Conservation (phyloP, 2,113 vertebrate species). For the Lutjanus erythropterus region DNA sequence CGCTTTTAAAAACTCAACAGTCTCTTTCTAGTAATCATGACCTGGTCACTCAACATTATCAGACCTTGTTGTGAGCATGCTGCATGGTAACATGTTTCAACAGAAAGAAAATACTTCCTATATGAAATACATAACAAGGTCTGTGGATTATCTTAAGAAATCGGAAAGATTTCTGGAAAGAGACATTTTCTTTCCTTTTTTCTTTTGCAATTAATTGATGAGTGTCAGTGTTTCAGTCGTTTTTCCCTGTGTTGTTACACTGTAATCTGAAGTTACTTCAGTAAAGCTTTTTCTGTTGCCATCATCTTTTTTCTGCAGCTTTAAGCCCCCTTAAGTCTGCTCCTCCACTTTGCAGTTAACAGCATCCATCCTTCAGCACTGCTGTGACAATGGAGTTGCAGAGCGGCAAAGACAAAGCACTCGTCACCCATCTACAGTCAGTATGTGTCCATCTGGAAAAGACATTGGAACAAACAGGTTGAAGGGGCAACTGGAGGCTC, state of each 20-base stretch:
- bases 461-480: constrained; percentile 71
- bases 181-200: too few relatives aligned
- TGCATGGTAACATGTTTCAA: too few relatives aligned
- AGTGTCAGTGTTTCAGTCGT: constrained; percentile 3
- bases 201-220: constrained; percentile 10
- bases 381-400: constrained; percentile 58
- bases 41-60: too few relatives aligned
- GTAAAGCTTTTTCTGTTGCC: constrained; percentile 22
- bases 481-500: constrained; percentile 65
- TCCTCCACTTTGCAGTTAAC: constrained; percentile 45
- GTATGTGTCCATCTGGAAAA: constrained; percentile 79
- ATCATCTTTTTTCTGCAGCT: constrained; percentile 45
- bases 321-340: constrained; percentile 32
- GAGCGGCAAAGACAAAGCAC: constrained; percentile 60
- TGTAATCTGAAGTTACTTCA: constrained; percentile 12
- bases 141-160: too few relatives aligned
- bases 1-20: too few relatives aligned
- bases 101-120: too few relatives aligned
- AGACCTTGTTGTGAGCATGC: too few relatives aligned
- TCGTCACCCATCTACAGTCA: constrained; percentile 50
- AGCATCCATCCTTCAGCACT: constrained; percentile 44
- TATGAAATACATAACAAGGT: too few relatives aligned
- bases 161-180: too few relatives aligned
- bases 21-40: too few relatives aligned
- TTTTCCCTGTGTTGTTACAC: constrained; percentile 1